phyloP scores from a whole-genome alignment of 2,113 vertebrate species.

The Chloebia gouldiae region DNA sequence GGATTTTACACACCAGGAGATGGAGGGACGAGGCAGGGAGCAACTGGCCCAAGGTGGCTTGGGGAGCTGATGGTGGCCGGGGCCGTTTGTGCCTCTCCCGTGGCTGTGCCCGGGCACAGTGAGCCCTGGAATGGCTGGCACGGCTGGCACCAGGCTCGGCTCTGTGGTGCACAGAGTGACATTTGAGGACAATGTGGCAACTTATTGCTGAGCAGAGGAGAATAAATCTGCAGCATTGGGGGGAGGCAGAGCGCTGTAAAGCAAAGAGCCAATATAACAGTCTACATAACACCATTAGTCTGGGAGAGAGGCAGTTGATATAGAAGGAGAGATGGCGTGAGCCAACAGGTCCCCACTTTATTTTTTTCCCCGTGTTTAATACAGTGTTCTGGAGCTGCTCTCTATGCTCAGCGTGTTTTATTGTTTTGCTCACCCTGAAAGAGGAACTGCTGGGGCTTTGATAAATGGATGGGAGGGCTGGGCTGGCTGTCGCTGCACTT shows the following conservation, averaged over 20 bases:
- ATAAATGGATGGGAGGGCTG: not conserved
- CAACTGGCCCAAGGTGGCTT: fast-evolving
- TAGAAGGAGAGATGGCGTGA: slow-evolving; percentile 46
- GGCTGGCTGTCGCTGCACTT: not conserved
- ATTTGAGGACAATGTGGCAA: not conserved
- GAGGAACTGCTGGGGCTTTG: slow-evolving; percentile 27
- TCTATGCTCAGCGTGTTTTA: slow-evolving; percentile 42
- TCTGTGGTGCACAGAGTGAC: not conserved
- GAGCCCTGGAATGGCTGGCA: not conserved
- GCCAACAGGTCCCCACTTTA: slow-evolving; percentile 54
- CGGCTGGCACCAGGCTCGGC: not conserved
- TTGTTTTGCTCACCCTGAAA: slow-evolving; percentile 52
- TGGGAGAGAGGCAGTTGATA: slow-evolving; percentile 24
- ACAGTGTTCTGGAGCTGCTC: slow-evolving; percentile 21
- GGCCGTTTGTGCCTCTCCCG: not conserved
- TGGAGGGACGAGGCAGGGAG: fast-evolving
- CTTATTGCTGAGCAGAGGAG: not conserved
- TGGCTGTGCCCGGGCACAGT: fast-evolving
- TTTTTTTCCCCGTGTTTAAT: slow-evolving; percentile 19
- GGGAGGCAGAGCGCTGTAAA: slow-evolving; percentile 30
- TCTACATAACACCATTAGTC: slow-evolving; percentile 52
- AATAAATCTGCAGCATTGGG: slow-evolving; percentile 1
- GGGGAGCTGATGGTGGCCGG: fast-evolving
- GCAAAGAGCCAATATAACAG: slow-evolving; percentile 56
- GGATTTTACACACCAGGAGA: not conserved